Evolutionary conservation across 2,888 invertebrate species (phyloP).

Genomic region (Crepidodera aurea): DNA sequence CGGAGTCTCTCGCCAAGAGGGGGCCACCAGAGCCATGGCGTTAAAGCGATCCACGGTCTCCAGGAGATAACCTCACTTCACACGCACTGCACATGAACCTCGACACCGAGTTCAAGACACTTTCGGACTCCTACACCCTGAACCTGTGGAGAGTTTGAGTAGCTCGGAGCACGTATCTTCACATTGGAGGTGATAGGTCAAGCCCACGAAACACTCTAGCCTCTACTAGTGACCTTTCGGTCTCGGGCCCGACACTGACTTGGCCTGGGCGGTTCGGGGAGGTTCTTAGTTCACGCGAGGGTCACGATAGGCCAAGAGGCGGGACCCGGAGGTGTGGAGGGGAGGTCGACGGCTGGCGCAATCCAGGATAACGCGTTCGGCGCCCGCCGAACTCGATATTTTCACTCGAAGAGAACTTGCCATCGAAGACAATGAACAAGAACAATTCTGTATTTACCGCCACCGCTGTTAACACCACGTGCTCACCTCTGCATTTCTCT

Average conservation of each 20-base stretch:
- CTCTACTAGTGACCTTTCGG: constrained; percentile 64
- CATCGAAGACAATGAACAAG: constrained; percentile 27
- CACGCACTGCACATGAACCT: constrained; percentile 50
- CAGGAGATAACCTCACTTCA: constrained; percentile 45
- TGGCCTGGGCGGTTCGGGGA: constrained; percentile 63
- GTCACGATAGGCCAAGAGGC: constrained; percentile 63
- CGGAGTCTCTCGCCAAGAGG: constrained; percentile 70
- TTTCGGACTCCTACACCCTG: constrained; percentile 48
- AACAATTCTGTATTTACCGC: constrained; percentile 29
- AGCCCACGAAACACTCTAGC: constrained; percentile 63
- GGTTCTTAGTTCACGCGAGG: constrained; percentile 62
- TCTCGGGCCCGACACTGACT: constrained; percentile 62
- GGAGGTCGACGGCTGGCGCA: constrained; percentile 46
- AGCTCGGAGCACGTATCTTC: constrained; percentile 51
- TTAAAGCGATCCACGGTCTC: constrained; percentile 55
- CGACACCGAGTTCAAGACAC: constrained; percentile 48
- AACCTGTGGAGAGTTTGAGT: constrained; percentile 47
- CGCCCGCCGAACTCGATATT: background rate
- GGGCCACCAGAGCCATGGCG: constrained; percentile 68
- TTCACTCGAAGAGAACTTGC: constrained; percentile 8
- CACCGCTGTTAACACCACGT: constrained; percentile 34
- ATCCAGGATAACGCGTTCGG: constrained; percentile 3
- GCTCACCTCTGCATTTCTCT: constrained; percentile 29
- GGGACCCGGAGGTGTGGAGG: constrained; percentile 46
- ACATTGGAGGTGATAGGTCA: constrained; percentile 63